phyloP scores from a whole-genome alignment of 2,797 vertebrate species.

The Simalia tracyae region DNA sequence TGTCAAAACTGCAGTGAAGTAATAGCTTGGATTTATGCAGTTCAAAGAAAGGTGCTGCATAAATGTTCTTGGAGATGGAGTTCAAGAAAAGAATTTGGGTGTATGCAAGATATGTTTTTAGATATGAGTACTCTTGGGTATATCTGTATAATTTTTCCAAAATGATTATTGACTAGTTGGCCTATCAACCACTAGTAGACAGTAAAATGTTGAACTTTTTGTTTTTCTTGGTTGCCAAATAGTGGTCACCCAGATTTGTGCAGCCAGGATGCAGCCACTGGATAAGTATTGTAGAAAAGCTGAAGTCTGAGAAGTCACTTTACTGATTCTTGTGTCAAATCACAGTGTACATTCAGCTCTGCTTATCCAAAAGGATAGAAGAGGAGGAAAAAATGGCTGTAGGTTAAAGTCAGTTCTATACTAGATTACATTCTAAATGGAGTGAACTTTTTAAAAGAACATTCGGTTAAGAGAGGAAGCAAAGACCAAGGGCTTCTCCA shows the following conservation, averaged over 20 bases:
- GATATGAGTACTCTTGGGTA: background rate
- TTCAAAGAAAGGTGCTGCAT: background rate
- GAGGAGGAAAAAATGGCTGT: background rate
- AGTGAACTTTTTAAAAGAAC: background rate
- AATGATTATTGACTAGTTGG: background rate
- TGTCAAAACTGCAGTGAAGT: background rate
- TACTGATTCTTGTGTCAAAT: background rate
- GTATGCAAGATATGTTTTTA: background rate
- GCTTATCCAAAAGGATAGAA: background rate
- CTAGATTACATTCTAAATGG: background rate
- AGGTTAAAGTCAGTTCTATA: background rate
- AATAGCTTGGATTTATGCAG: background rate
- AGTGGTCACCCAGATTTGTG: background rate
- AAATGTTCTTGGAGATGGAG: background rate
- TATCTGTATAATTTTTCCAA: background rate
- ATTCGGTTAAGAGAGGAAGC: background rate
- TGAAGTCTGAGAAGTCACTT: background rate
- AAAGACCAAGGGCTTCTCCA: background rate
- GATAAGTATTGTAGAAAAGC: background rate
- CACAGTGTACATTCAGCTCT: background rate
- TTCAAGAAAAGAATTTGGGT: background rate
- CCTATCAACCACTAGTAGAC: background rate
- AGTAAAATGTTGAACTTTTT: background rate
- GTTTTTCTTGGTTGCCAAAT: background rate
- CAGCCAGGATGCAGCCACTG: background rate